Conservation (phyloP, 2,888 invertebrate genomes). For the Dasypolia templi region DNA sequence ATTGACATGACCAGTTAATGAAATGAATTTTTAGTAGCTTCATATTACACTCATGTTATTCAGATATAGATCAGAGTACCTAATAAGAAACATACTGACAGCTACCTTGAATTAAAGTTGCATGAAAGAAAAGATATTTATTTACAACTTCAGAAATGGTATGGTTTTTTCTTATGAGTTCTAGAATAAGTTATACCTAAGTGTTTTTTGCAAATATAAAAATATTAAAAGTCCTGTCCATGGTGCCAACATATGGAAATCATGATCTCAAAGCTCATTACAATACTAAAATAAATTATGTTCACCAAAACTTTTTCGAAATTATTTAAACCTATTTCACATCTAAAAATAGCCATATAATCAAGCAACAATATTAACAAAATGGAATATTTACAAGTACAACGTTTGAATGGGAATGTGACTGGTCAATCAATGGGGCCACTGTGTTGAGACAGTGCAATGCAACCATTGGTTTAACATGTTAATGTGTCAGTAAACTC, state of each 20-base stretch:
- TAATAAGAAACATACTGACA: constrained; percentile 1
- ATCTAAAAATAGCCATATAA: constrained; percentile 30
- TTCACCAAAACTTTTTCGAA: neutral
- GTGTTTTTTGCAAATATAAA: no score
- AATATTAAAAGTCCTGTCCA: neutral
- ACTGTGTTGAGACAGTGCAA: constrained; percentile 64
- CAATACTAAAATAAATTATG: neutral
- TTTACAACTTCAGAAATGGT: neutral
- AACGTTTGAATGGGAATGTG: constrained; percentile 65
- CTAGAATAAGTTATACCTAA: no score
- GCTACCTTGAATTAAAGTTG: neutral
- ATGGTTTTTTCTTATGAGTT: neutral
- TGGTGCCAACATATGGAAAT: neutral
- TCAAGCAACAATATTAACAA: constrained; percentile 52
- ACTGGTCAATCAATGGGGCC: constrained; percentile 65
- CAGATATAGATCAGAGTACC: neutral
- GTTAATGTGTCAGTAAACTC: constrained; percentile 69
- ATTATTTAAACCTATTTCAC: neutral
- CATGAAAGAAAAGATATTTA: neutral
- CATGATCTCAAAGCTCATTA: neutral
- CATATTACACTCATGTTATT: neutral
- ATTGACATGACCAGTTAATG: neutral
- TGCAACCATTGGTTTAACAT: constrained; percentile 63
- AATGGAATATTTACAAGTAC: constrained; percentile 65
- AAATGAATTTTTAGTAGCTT: neutral